A percentile compares a stretch with the other conserved stretches of the same genome.
Evolutionary conservation across 2,888 invertebrate species (phyloP).

Genomic region (Xylocampa areola): DNA sequence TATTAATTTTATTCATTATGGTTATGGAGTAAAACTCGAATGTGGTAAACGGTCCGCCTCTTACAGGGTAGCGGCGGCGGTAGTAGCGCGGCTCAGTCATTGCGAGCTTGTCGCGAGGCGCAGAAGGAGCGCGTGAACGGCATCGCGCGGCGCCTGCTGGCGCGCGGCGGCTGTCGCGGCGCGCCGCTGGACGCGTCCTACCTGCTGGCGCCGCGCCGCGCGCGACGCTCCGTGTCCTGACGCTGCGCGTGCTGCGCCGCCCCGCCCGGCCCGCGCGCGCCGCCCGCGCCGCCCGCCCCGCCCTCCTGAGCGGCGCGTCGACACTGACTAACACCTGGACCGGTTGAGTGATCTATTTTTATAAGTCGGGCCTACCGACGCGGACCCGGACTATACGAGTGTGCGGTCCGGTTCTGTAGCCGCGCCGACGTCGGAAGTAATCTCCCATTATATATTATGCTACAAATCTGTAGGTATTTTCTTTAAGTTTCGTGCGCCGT

Average conservation of each 20-base stretch:
- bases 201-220: slow-evolving; percentile 55
- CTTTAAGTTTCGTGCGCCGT: slow-evolving; percentile 35
- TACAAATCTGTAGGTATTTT: slow-evolving; percentile 25
- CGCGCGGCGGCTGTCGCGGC: slow-evolving; percentile 72
- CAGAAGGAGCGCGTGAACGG: slow-evolving; percentile 82
- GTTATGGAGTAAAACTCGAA: too few relatives aligned
- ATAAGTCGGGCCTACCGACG: background rate
- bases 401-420: background rate
- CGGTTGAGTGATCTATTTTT: background rate
- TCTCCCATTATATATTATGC: slow-evolving; percentile 9
- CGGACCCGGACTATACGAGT: background rate
- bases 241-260: slow-evolving; percentile 45
- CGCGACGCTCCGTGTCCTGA: slow-evolving; percentile 57
- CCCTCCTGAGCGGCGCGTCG: too few relatives aligned
- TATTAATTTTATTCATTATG: too few relatives aligned
- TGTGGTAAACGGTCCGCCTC: background rate
- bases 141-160: slow-evolving; percentile 79
- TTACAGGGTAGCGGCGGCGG: slow-evolving; percentile 19
- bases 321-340: too few relatives aligned
- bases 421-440: slow-evolving; percentile 1
- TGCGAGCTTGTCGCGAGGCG: slow-evolving; percentile 61
- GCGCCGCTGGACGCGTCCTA: slow-evolving; percentile 59
- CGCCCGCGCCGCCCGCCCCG: background rate
- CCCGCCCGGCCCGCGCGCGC: background rate
- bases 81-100: slow-evolving; percentile 20